These are phyloP conservation scores for Biston stratarius DNA, from an alignment of 2,888 invertebrate species.

Conservation along the genomic window DNA sequence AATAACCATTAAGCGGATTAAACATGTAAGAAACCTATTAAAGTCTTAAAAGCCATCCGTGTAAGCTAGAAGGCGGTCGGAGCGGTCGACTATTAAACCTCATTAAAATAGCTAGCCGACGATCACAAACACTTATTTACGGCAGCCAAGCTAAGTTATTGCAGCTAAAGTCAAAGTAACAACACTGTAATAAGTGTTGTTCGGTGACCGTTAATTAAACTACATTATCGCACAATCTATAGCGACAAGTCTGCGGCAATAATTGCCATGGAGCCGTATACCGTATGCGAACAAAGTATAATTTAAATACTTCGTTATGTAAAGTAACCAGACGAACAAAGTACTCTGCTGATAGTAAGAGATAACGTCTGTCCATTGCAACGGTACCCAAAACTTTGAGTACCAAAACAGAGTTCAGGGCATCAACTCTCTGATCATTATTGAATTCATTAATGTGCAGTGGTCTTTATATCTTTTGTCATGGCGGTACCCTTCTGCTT, in stretches of 20 bases:
- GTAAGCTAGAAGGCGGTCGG: slow-evolving; percentile 59
- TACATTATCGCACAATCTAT: slow-evolving; percentile 73
- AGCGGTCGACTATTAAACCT: slow-evolving; percentile 71
- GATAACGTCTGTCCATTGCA: no score
- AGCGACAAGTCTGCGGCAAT: slow-evolving; percentile 54
- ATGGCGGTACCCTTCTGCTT: no score
- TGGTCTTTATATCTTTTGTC: no score
- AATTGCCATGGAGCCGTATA: slow-evolving; percentile 52
- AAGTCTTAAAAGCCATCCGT: slow-evolving; percentile 72
- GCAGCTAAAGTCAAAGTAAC: slow-evolving; percentile 67
- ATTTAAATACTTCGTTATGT: slow-evolving; percentile 19
- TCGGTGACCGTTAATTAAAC: slow-evolving; percentile 74
- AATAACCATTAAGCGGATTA: slow-evolving; percentile 76
- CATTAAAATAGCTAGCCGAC: slow-evolving; percentile 78
- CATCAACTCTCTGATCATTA: no score
- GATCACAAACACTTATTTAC: slow-evolving; percentile 78
- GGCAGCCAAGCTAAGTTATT: slow-evolving; percentile 66
- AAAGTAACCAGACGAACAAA: no score
- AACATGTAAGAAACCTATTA: slow-evolving; percentile 79
- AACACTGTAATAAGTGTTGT: slow-evolving; percentile 69
- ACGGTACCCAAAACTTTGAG: no score
- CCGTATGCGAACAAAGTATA: slow-evolving; percentile 42
- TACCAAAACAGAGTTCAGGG: no score
- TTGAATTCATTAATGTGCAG: no score
- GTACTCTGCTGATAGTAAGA: not conserved